Evolutionary conservation across 2,113 vertebrate genomes (phyloP), one percentile per base, ranked within the genome.

Genomic region (Engystomops pustulosus): DNA sequence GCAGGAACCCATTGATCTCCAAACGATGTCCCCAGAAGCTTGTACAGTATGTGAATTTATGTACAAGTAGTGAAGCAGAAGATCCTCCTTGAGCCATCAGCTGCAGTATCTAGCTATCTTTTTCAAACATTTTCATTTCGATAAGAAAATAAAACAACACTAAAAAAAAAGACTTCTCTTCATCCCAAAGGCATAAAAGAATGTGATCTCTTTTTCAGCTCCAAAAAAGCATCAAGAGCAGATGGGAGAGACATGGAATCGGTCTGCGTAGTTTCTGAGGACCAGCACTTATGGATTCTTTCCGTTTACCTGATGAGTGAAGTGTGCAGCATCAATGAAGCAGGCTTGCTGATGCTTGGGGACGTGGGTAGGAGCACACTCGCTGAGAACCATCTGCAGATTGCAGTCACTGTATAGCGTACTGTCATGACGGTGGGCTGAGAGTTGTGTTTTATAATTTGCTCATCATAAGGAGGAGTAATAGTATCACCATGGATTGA

Each of bases 221-320:
- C 84, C 77, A 47, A 79, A 83, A 20, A 58, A 41, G 53, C 27
- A 6, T 20, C 0, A 30, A 34, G 36, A 82, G 78, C 41, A 27
- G 44, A 67, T 74, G 70, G 41, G 30, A 32, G 18, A 71, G 32
- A 25, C 51, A 20, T 23, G 71, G 32, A 78, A 51, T 0, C 0
- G 71, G 76, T 45, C 71, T 87, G 77, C 53, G 80, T 23, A 41
- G 68, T 55, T 27, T 1, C 44, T 2, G 62, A 65, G 82, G 2
- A 0, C 53, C 76, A 68, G 45, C 76, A 75, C 23, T 18, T 65
- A 47, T 15, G 2, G 11, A 53, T 14, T 6, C 8, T 80, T 27
- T 49, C 79, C 77, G 75, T 68, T 45, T 55, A 82, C 65, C 67
- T 76, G 55, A 0, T 49, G 68, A 60, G 74, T 86, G 32, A 55